Conservation (phyloP, 2,113 vertebrate genomes). For the Zootoca vivipara region DNA sequence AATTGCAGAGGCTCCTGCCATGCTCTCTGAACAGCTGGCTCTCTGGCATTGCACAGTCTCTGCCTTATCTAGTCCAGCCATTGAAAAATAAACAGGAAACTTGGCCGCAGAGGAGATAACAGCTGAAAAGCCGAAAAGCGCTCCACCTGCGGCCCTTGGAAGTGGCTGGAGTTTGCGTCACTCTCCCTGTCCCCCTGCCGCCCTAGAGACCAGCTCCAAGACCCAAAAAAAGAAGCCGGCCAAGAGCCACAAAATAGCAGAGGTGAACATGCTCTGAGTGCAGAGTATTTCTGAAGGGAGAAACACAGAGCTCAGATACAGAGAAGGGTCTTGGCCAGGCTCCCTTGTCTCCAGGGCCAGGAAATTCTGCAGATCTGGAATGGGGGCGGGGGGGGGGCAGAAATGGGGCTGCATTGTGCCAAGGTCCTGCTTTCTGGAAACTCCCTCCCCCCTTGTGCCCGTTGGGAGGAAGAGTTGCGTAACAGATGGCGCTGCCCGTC, state of each 20-base stretch:
- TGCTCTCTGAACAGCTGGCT: not conserved
- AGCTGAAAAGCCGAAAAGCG: too few species aligned
- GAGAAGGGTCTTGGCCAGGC: not conserved
- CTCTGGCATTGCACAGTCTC: not conserved
- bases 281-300: not conserved
- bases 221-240: not conserved
- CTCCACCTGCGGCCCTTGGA: not conserved
- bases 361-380: not conserved
- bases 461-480: not conserved
- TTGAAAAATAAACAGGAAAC: not conserved
- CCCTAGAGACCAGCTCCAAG: not conserved
- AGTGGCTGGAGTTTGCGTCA: too few species aligned
- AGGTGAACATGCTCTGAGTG: not conserved
- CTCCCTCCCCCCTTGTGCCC: not conserved
- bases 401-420: not conserved
- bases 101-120: not conserved
- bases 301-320: not conserved
- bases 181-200: too few species aligned
- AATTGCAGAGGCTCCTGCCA: not conserved
- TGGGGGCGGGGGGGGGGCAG: not conserved
- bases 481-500: not conserved
- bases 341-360: not conserved
- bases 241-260: not conserved
- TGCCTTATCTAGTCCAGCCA: not conserved
- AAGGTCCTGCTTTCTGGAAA: not conserved